Conservation (phyloP, 2,888 invertebrate species). For the Lasioglossum figueresi region DNA sequence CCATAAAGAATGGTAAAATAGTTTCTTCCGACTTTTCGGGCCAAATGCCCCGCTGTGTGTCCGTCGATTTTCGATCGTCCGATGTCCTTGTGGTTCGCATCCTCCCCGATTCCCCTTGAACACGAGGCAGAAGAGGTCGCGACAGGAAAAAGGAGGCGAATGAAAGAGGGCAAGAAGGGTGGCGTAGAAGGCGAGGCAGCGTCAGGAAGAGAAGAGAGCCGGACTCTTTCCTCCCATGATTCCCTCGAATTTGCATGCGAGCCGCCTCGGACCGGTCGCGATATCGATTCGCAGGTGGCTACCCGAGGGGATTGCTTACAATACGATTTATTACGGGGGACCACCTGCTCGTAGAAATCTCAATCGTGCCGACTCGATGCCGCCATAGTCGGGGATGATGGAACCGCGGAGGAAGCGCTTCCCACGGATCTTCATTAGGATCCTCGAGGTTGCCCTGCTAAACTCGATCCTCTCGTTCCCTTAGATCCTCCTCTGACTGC, state of each 20-base stretch:
- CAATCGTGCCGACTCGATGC: slow-evolving; percentile 76
- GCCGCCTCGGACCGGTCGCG: slow-evolving; percentile 71
- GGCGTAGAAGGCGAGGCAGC: slow-evolving; percentile 40
- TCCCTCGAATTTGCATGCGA: slow-evolving; percentile 76
- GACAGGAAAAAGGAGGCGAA: slow-evolving; percentile 33
- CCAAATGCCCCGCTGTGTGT: background rate
- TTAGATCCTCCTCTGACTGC: background rate
- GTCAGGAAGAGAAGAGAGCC: slow-evolving; percentile 59
- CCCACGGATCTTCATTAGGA: slow-evolving; percentile 72
- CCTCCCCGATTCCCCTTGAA: background rate
- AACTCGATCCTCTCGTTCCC: slow-evolving; percentile 16
- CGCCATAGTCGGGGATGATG: slow-evolving; percentile 67
- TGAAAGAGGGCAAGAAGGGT: slow-evolving; percentile 30
- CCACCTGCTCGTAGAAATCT: slow-evolving; percentile 81
- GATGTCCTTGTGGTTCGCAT: background rate
- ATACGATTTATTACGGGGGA: slow-evolving; percentile 81
- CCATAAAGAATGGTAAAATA: no score
- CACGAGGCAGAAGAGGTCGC: slow-evolving; percentile 6
- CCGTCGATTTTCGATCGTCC: background rate
- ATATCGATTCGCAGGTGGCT: slow-evolving; percentile 82
- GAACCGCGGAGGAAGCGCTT: slow-evolving; percentile 56
- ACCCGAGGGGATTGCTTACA: slow-evolving; percentile 79
- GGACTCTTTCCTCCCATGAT: slow-evolving; percentile 62
- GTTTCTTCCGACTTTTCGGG: no score
- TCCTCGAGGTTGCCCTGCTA: slow-evolving; percentile 1